phyloP scores from a whole-genome alignment of 2,888 invertebrate species.

The Caradrina clavipalpis region DNA sequence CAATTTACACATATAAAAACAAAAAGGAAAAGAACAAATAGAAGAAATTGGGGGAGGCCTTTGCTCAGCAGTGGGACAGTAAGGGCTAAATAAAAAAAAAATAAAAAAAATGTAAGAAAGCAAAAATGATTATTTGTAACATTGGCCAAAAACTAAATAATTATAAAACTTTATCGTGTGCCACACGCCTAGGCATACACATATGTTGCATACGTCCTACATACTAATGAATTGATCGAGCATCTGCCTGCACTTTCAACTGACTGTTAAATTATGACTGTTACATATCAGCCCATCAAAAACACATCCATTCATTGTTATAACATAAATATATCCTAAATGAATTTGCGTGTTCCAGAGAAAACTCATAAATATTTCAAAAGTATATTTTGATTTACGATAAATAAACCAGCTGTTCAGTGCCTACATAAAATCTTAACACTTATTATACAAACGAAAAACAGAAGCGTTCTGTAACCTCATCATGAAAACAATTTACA shows the following conservation, averaged over 20 bases:
- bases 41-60: too few relatives aligned
- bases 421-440: not conserved
- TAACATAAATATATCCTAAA: not conserved
- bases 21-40: too few relatives aligned
- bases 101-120: too few relatives aligned
- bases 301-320: constrained; percentile 12
- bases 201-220: not conserved
- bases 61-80: too few relatives aligned
- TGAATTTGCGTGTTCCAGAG: constrained; percentile 1
- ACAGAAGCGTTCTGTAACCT: constrained; percentile 4
- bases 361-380: not conserved
- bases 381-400: not conserved
- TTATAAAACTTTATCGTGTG: too few relatives aligned
- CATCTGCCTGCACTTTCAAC: not conserved
- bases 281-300: constrained; percentile 13
- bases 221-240: not conserved
- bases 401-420: not conserved
- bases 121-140: too few relatives aligned
- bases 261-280: constrained; percentile 9
- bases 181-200: too few relatives aligned
- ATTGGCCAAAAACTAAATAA: too few relatives aligned
- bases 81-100: too few relatives aligned
- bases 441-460: not conserved
- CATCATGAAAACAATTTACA: constrained; percentile 29
- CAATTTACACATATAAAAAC: not conserved